These are phyloP conservation scores for Silurus aristotelis DNA, from an alignment of 2,797 vertebrate species.

Conservation along the genomic window DNA sequence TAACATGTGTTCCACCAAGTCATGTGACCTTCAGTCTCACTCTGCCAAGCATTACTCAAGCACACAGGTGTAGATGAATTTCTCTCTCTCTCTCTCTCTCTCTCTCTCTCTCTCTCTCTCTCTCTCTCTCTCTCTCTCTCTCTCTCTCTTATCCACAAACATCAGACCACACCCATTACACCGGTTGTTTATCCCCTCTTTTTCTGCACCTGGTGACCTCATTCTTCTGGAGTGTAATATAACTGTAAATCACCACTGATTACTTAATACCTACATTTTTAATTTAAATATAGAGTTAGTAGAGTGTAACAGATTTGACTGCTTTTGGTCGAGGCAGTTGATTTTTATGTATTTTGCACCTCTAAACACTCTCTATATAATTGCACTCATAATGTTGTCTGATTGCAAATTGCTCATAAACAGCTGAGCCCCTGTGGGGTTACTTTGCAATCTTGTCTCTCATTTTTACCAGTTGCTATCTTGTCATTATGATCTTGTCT, in stretches of 20 bases:
- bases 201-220: conserved; percentile 23
- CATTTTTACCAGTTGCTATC: conserved; percentile 46
- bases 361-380: conserved; percentile 45
- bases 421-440: conserved; percentile 46
- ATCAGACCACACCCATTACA: neutral
- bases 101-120: too few species aligned
- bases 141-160: neutral
- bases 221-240: conserved; percentile 1
- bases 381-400: conserved; percentile 51
- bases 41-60: conserved; percentile 16
- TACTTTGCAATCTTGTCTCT: conserved; percentile 52
- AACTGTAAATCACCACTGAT: conserved; percentile 1
- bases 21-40: conserved; percentile 50
- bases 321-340: conserved; percentile 14
- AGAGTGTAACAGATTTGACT: conserved; percentile 26
- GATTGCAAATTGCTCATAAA: conserved; percentile 56
- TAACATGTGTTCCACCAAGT: conserved; percentile 4
- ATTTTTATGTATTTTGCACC: conserved; percentile 51
- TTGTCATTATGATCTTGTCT: conserved; percentile 52
- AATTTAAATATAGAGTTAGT: conserved; percentile 39
- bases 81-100: too few species aligned
- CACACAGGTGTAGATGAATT: conserved; percentile 53
- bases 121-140: neutral
- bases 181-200: conserved; percentile 35
- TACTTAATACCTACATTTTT: conserved; percentile 15